These are phyloP conservation scores for Amaurobius ferox DNA, from an alignment of 2,888 invertebrate genomes.

Conservation along the genomic window DNA sequence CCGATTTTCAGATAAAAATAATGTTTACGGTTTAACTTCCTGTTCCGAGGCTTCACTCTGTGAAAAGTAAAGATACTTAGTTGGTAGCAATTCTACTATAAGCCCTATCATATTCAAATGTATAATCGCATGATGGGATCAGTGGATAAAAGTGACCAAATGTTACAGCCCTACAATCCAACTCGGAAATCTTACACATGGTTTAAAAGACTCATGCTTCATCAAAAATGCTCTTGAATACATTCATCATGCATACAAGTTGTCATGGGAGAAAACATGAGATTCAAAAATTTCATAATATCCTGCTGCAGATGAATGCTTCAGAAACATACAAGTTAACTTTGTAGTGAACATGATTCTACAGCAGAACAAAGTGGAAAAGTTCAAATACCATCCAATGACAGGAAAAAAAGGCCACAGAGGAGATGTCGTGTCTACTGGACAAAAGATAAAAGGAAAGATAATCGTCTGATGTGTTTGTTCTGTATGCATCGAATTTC, in stretches of 20 bases:
- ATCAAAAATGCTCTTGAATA: not conserved
- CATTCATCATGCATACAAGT: not conserved
- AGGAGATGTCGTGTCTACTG: no score
- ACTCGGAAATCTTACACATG: not conserved
- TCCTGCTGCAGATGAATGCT: no score
- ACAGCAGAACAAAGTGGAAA: no score
- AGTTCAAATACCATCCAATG: no score
- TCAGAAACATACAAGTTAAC: no score
- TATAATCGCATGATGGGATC: not conserved
- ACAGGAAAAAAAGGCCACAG: no score
- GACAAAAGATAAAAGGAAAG: no score
- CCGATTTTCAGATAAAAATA: not conserved
- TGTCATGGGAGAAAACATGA: no score
- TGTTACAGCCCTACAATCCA: slow-evolving; percentile 1
- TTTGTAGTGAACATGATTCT: no score
- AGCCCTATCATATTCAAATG: slow-evolving; percentile 2
- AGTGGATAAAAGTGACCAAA: not conserved
- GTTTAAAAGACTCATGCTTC: not conserved
- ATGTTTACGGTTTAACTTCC: not conserved
- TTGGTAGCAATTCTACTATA: not conserved
- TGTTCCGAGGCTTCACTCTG: not conserved
- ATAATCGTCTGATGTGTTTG: no score
- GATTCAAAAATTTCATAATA: no score
- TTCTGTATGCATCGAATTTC: no score
- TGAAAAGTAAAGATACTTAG: not conserved